phyloP scores from a whole-genome alignment of 2,113 vertebrate species.

The Podilymbus podiceps region DNA sequence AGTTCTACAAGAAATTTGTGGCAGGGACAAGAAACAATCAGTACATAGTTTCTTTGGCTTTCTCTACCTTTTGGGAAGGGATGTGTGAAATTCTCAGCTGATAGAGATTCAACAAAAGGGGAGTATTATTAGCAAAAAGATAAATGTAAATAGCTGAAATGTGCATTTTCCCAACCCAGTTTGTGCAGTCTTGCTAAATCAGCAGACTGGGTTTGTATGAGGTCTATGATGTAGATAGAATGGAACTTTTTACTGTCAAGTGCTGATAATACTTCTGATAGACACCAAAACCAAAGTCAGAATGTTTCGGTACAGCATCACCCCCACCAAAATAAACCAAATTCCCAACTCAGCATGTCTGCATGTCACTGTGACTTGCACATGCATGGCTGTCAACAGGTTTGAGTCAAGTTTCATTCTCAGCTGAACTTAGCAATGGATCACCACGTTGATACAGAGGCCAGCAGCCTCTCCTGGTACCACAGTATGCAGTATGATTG shows the following conservation, averaged over 20 bases:
- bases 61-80: neutral
- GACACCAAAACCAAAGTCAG: neutral
- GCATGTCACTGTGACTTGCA: neutral
- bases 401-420: conserved; percentile 7
- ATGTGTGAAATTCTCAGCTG: neutral
- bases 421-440: neutral
- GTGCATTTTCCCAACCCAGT: neutral
- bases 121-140: neutral
- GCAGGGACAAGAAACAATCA: neutral
- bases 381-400: neutral
- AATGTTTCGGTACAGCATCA: neutral
- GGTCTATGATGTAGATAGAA: neutral
- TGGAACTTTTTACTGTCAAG: neutral
- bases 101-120: neutral
- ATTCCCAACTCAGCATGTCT: neutral
- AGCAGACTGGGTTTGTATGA: neutral
- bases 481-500: neutral
- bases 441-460: neutral
- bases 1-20: neutral
- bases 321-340: neutral
- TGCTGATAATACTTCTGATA: neutral
- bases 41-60: neutral
- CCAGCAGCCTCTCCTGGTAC: neutral
- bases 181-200: neutral
- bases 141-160: neutral